phyloP scores from a whole-genome alignment of 2,113 vertebrate genomes.

The Lontra canadensis region DNA sequence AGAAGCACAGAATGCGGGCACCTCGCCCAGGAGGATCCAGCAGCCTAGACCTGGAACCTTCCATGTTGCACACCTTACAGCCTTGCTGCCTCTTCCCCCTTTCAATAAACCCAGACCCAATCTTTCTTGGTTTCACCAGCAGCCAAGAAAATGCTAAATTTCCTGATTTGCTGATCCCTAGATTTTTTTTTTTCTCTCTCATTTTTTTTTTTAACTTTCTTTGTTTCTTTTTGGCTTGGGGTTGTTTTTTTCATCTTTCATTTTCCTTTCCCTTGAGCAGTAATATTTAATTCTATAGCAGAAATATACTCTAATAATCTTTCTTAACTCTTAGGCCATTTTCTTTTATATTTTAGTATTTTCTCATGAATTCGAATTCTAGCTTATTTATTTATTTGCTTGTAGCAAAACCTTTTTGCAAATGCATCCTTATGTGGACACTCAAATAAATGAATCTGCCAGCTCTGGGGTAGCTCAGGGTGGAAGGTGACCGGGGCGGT shows the following conservation, averaged over 20 bases:
- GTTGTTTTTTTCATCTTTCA: not conserved
- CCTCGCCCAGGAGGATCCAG: not conserved
- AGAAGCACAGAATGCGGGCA: not conserved
- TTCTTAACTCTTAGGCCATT: not conserved
- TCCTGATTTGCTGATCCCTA: not conserved
- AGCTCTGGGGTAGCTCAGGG: not conserved
- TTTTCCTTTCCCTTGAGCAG: not conserved
- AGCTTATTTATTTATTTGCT: not conserved
- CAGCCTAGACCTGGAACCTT: not conserved
- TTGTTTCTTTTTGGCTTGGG: not conserved
- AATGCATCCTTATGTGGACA: not conserved
- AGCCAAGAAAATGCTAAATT: not conserved
- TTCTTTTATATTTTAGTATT: not conserved
- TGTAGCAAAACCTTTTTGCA: not conserved
- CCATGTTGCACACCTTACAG: accelerated
- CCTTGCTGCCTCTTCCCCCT: not conserved
- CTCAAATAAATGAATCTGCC: not conserved
- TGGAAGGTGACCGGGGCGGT: not conserved
- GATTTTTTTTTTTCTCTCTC: not conserved
- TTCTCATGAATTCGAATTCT: not conserved
- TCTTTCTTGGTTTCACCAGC: not conserved
- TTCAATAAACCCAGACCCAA: not conserved
- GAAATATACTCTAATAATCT: not conserved
- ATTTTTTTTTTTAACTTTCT: not conserved
- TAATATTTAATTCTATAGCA: not conserved